Conservation (phyloP, 2,888 invertebrate genomes). For the Uloborus plumipes region DNA sequence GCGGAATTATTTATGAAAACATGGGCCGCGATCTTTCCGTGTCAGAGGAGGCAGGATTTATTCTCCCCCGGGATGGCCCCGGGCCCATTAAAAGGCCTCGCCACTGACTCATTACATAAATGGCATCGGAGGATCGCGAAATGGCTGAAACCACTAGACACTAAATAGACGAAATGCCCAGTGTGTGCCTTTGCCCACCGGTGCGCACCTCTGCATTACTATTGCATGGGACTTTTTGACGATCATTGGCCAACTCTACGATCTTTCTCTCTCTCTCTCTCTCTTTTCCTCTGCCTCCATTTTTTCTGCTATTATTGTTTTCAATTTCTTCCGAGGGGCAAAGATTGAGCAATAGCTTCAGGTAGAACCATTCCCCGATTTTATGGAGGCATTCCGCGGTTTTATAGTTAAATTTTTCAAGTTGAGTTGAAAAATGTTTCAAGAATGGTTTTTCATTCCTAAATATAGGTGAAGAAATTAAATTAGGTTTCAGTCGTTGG, state of each 20-base stretch:
- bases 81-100: constrained; percentile 45
- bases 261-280: not conserved
- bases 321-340: not conserved
- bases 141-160: constrained; percentile 1
- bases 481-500: too few relatives aligned
- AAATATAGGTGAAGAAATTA: too few relatives aligned
- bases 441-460: too few relatives aligned
- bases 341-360: not conserved
- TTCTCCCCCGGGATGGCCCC: constrained; percentile 25
- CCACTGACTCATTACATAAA: constrained; percentile 56
- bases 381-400: too few relatives aligned
- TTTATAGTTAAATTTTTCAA: too few relatives aligned
- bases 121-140: constrained; percentile 22
- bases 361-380: too few relatives aligned
- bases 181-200: not conserved
- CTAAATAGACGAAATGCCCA: too few relatives aligned
- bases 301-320: constrained; percentile 9
- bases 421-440: too few relatives aligned
- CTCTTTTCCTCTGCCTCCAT: not conserved
- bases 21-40: constrained; percentile 35
- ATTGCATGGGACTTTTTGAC: constrained; percentile 48
- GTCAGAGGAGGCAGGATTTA: constrained; percentile 25
- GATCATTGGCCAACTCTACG: constrained; percentile 33
- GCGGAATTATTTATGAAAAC: constrained; percentile 50
- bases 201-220: constrained; percentile 24